Evolutionary conservation across 2,888 invertebrate species (phyloP).

Genomic region (Xanthia togata): DNA sequence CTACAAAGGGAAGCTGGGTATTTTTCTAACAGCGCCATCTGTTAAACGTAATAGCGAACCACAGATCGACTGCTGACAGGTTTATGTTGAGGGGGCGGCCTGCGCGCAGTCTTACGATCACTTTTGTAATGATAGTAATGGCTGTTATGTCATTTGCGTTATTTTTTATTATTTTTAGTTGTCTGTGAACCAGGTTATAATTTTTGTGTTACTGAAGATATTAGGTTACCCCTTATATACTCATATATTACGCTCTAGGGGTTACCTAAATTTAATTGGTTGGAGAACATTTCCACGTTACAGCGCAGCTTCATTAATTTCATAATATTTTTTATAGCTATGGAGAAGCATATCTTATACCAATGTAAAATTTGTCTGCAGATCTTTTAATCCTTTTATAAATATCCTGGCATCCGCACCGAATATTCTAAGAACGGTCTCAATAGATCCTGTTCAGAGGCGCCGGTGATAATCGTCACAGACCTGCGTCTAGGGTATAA

Average conservation of each 20-base stretch:
- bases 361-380: conserved; percentile 27
- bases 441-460: conserved; percentile 54
- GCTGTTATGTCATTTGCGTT: conserved; percentile 51
- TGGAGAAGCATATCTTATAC: conserved; percentile 4
- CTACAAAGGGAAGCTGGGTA: conserved; percentile 64
- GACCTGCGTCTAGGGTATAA: conserved; percentile 57
- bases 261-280: not conserved
- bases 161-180: conserved; percentile 31
- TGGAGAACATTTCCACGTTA: not conserved
- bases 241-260: not conserved
- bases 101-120: conserved; percentile 61
- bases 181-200: not conserved
- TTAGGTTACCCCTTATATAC: not conserved
- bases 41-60: conserved; percentile 67
- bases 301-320: not conserved
- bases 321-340: not conserved
- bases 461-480: conserved; percentile 56
- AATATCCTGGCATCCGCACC: conserved; percentile 37
- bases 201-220: not conserved
- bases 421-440: conserved; percentile 50
- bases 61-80: conserved; percentile 81
- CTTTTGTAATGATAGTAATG: conserved; percentile 58
- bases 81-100: conserved; percentile 72
- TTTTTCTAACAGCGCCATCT: conserved; percentile 69
- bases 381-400: conserved; percentile 42